Evolutionary conservation across 2,888 invertebrate species (phyloP).

Genomic region (Clistopyga incitator): DNA sequence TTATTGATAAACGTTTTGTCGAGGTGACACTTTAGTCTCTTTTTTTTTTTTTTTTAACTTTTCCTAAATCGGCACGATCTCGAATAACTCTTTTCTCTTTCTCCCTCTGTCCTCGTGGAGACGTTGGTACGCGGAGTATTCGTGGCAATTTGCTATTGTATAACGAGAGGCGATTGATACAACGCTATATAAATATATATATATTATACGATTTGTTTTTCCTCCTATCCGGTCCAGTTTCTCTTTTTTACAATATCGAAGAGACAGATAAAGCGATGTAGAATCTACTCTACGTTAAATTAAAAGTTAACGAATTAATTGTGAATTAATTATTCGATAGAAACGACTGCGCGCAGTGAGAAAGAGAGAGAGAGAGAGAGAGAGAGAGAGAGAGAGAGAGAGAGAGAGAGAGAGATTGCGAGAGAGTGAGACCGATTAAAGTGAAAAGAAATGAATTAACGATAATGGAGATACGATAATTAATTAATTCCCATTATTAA

Average conservation of each 20-base stretch:
- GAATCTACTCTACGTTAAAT: conserved; percentile 69
- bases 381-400: conserved; percentile 42
- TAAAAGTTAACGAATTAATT: conserved; percentile 70
- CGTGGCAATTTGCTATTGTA: conserved; percentile 77
- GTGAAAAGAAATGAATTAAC: conserved; percentile 70
- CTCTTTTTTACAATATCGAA: conserved; percentile 70
- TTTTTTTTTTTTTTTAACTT: neutral
- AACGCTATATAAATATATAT: conserved; percentile 76
- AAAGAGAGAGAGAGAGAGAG: conserved; percentile 33
- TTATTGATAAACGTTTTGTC: conserved; percentile 1
- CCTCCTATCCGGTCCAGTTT: conserved; percentile 50
- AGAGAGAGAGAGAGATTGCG: conserved; percentile 26
- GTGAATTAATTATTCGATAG: conserved; percentile 73
- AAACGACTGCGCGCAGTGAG: conserved; percentile 53
- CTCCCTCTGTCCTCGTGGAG: conserved; percentile 20
- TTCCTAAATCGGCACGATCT: neutral
- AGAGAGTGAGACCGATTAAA: conserved; percentile 31
- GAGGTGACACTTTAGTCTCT: neutral
- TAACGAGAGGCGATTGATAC: conserved; percentile 75
- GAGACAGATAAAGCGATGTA: conserved; percentile 28
- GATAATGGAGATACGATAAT: conserved; percentile 71
- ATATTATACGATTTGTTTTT: conserved; percentile 68
- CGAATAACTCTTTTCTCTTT: conserved; percentile 11
- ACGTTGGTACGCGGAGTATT: conserved; percentile 75
- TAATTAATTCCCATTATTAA: conserved; percentile 65